Base-by-base conservation (phyloP, 2,888 invertebrate species). In the Drosophila tanythrix region DNA sequence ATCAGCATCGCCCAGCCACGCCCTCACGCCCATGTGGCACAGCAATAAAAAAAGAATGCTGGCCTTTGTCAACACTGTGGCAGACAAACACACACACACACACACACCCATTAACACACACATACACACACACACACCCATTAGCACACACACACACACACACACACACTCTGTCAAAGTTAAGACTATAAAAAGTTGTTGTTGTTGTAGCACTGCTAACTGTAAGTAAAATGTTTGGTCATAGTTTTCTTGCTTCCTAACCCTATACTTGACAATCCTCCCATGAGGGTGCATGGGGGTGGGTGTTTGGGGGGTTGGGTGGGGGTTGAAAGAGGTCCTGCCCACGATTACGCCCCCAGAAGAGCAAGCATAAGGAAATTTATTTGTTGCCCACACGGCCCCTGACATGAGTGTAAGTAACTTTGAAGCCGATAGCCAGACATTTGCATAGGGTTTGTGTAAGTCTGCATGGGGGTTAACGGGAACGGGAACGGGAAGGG, bases 11-110 rank as follows among this genome's bases (percentile, higher is more conserved):
- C 58, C 69, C 80, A 76, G 76, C 40, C 67, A 70, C 70, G 73
- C 51, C 72, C 38, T 29, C 55, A n/a, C 27, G 36, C 40, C 59
- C 62, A 38, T 25, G 31, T 33, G n/a, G 21, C 11, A 40, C 2
- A 48, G 50, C 46, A 56, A 40, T 25, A 35, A 38, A 2, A 46
- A 18, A 31, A 53, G 51, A 48, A 18, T 53, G 56, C 40, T 60
- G 66, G 74, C 88, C 81, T 85, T 85, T 85, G 84, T 85, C 84
- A 85, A 83, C 88, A 88, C 79, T 75, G 72, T 65, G 68, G 76
- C 61, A 72, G 67, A 74, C 74, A 62, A 27, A 56, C 38, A 15
- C 36, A 52, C 38, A 36, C 13, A 36, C 13, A 25, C 27, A 7
- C 35, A 55, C 7, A 48, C 48, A 27, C 21, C 11, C 43, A 21